Evolutionary conservation across 2,113 vertebrate species (phyloP).

Genomic region (Eretmochelys imbricata): DNA sequence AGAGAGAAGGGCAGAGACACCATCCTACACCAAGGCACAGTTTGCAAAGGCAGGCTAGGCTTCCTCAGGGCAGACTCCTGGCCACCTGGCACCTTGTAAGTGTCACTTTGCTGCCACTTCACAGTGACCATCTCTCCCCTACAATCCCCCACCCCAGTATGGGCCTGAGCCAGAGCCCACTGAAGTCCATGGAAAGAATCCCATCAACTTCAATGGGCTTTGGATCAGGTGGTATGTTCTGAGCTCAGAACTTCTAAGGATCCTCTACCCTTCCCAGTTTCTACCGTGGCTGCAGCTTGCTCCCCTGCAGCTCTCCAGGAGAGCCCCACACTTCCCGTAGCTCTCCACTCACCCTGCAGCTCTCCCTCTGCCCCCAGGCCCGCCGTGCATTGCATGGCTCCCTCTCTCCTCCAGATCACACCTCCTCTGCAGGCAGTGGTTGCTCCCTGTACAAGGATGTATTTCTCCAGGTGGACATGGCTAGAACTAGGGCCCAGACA

Average conservation of each 20-base stretch:
- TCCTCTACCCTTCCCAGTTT: neutral
- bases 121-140: neutral
- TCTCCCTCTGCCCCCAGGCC: neutral
- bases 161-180: neutral
- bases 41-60: rapidly evolving
- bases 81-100: neutral
- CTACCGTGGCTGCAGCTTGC: neutral
- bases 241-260: neutral
- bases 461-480: neutral
- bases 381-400: neutral
- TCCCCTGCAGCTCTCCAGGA: neutral
- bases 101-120: too few species aligned
- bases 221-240: neutral
- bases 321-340: neutral
- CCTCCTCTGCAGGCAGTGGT: neutral
- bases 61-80: neutral
- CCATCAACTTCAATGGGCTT: neutral
- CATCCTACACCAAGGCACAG: neutral
- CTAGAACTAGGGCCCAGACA: neutral
- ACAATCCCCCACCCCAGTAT: neutral
- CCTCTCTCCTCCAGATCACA: neutral
- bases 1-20: neutral
- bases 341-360: neutral
- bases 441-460: neutral
- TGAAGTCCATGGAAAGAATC: neutral